Evolutionary conservation across 1,140 invertebrate species (phyloP).

Genomic region (Trichonephila clavipes): DNA sequence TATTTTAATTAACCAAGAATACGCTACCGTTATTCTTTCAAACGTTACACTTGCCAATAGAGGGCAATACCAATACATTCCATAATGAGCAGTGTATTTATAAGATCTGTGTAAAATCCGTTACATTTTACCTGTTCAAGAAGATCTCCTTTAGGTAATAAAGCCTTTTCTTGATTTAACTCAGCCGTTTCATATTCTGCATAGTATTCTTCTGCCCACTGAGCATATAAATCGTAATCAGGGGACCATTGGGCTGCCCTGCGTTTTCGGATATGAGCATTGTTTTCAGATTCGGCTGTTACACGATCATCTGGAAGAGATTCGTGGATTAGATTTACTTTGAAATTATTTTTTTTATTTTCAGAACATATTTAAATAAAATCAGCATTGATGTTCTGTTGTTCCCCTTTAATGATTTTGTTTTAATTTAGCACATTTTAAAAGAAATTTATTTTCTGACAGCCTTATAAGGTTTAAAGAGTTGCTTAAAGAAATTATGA

Average conservation of each 20-base stretch:
- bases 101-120: neutral
- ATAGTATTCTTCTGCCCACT: conserved; percentile 73
- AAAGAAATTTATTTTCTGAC: no score
- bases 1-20: no score
- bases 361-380: neutral
- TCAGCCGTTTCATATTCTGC: conserved; percentile 17
- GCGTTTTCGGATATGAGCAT: conserved; percentile 7
- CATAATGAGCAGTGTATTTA: neutral
- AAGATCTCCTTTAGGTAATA: neutral
- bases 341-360: neutral
- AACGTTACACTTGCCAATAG: no score
- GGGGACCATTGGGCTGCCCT: conserved; percentile 56
- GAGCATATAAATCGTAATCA: conserved; percentile 58
- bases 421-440: no score
- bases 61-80: no score
- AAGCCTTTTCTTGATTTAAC: neutral
- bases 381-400: no score
- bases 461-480: no score
- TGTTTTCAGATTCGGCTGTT: neutral
- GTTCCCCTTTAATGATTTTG: neutral
- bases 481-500: no score
- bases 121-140: neutral
- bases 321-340: no score
- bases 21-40: no score
- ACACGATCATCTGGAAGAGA: neutral